These are phyloP conservation scores for Meteorus colon DNA, from an alignment of 2,888 invertebrate genomes.

Conservation along the genomic window DNA sequence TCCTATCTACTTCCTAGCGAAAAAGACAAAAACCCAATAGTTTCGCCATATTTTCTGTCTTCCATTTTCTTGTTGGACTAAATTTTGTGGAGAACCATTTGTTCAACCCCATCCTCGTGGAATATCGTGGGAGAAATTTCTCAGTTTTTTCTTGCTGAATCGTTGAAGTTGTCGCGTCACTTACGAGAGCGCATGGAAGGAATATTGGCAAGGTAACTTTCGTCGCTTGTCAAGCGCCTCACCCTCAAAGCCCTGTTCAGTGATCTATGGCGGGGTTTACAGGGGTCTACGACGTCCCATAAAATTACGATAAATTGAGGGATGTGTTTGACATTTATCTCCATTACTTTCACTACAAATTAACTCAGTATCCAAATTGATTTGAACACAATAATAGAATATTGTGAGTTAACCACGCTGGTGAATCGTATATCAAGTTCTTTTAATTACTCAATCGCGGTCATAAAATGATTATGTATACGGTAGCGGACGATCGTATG, in stretches of 20 bases:
- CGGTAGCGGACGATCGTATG: conserved; percentile 73
- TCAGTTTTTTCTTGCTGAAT: background rate
- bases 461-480: conserved; percentile 70
- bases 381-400: background rate
- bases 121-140: background rate
- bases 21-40: background rate
- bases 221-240: conserved; percentile 55
- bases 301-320: conserved; percentile 38
- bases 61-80: background rate
- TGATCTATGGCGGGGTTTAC: conserved; percentile 45
- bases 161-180: background rate
- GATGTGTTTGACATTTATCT: background rate
- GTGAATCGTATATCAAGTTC: background rate
- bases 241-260: conserved; percentile 51
- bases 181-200: background rate
- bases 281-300: conserved; percentile 64
- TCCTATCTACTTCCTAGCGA: background rate
- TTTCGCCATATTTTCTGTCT: background rate
- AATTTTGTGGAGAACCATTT: background rate
- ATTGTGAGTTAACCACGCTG: background rate
- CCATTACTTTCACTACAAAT: background rate
- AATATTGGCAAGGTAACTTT: conserved; percentile 10
- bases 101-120: background rate
- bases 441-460: conserved; percentile 19
- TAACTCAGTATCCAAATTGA: conserved; percentile 16